Base-by-base conservation (phyloP, 2,888 invertebrate species). In the Sialis lutaria region DNA sequence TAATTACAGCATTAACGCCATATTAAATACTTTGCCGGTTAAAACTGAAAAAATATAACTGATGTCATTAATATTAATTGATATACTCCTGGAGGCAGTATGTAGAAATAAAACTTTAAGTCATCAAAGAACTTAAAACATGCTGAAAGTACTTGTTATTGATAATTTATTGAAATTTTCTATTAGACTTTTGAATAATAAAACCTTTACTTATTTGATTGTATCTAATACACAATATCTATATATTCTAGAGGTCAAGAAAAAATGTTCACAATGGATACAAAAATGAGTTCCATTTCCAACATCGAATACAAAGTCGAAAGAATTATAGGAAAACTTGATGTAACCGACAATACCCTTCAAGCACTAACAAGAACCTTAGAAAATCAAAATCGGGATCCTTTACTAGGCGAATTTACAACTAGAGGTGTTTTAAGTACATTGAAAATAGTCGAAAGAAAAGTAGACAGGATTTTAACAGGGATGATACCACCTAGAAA, bases 221-320 rank as follows among this genome's bases (percentile, higher is more conserved):
- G 22, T 22, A 22, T 22, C 22, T 22, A 22, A 22, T 22, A 22
- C 22, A 35, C 35, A 3, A 35, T n/a, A 35, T n/a, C 9, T 6
- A 13, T 9, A 5, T 41, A 35, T 51, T 59, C 41, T 48, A 64
- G 65, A 50, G 65, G 62, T 4, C 63, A 65, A 51, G 65, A 67
- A 51, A 64, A 64, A 50, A 51, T 66, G 46, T 52, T 60, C 4
- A 53, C 54, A 4, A 50, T 65, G n/a, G 64, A 64, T 44, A 54
- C 53, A 6, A 63, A 62, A 54, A 52, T 65, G 33, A 56, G 56
- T 45, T 50, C 63, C 46, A 50, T 72, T 1, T 54, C 60, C 1
- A 59, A 56, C 32, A 49, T 68, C 10, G 68, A 70, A 43, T 59
- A 64, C 22, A 65, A 61, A 37, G 54, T 68, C 0, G 64, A 66